Base-by-base conservation (phyloP, 2,888 invertebrate species). In the Octodonta nipae region DNA sequence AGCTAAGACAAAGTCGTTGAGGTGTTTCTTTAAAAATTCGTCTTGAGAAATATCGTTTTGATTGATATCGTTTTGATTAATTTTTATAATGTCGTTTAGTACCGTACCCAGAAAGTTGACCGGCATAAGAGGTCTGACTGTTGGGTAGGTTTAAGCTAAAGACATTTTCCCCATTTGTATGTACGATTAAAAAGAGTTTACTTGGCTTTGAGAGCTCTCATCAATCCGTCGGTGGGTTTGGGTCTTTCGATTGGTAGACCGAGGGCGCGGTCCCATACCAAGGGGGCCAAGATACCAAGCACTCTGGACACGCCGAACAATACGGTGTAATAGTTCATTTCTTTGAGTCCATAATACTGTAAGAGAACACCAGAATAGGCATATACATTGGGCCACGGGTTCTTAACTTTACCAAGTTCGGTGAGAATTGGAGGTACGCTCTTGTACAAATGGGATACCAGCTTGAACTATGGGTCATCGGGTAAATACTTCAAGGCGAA, bases 351-450 rank as follows among this genome's bases (percentile, higher is more conserved):
- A 61, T 84, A 88, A 74, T 87, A 81, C 81, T 86, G 86, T 47
- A 89, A 69, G 30, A 89, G 72, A 29, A 87, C 91, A 45, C 93
- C 93, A 43, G 91, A 91, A 68, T 93, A 92, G 13, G 93, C 91
- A 66, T 95, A 93, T 48, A 95, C 93, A 61, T 95, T 93, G 45
- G 93, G 93, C 92, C 92, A 95, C 40, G 93, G 93, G 73, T 93
- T 93, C 74, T 91, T 87, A 37, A 91, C 91, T 66, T 93, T 93
- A 55, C 92, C 93, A 47, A 86, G 82, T 64, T 89, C 88, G 49
- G 83, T 72, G 26, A 93, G 78, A 54, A 93, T 78, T 45, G 86
- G 85, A 1, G 93, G 93, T 28, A 89, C 89, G 31, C 91, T 75
- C 63, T 91, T 87, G 75, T 87, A 93, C 5, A 92, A 68, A 52